phyloP scores from a whole-genome alignment of 2,113 vertebrate genomes.

The Heloderma charlesbogerti region DNA sequence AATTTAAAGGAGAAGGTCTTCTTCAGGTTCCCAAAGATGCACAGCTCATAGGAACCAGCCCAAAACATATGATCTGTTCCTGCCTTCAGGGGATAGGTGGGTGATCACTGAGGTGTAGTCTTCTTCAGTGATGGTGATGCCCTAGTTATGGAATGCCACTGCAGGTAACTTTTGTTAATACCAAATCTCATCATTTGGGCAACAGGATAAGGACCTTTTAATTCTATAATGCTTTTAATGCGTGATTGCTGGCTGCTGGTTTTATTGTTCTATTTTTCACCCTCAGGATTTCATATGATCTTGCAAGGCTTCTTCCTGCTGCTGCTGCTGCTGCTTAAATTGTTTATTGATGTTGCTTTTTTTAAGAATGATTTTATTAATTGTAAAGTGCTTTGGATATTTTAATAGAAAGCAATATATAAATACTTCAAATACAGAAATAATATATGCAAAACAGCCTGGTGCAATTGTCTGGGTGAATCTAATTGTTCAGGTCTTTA shows the following conservation, averaged over 20 bases:
- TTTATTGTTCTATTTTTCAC: neutral
- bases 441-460: neutral
- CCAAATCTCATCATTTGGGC: neutral
- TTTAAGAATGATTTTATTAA: neutral
- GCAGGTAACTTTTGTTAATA: neutral
- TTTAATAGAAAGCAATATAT: neutral
- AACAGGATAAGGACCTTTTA: neutral
- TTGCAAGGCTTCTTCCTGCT: neutral
- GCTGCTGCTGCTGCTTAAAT: neutral
- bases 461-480: neutral
- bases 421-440: neutral
- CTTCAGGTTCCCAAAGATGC: neutral
- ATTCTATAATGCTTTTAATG: neutral
- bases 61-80: no score
- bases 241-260: neutral
- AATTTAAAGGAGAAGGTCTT: neutral
- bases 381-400: neutral
- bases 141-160: neutral
- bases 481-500: neutral
- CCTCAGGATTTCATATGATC: no score
- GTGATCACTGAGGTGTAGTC: neutral
- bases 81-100: no score
- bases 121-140: neutral
- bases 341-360: neutral
- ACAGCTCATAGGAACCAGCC: no score